phyloP scores from a whole-genome alignment of 2,888 invertebrate genomes.

The Caenorhabditis angaria region DNA sequence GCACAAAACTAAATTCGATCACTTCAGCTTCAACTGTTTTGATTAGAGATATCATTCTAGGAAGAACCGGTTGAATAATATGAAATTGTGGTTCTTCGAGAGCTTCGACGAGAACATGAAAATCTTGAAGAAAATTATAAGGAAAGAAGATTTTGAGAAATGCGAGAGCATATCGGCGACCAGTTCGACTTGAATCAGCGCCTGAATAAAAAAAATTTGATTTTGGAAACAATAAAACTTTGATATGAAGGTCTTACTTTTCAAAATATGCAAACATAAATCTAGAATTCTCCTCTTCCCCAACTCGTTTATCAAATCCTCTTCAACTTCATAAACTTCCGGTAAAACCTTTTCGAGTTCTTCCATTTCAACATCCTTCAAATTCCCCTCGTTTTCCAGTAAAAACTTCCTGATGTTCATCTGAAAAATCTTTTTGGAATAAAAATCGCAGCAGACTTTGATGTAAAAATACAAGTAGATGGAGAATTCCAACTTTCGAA shows the following conservation, averaged over 20 bases:
- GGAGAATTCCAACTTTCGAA: background rate
- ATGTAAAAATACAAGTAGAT: too few species aligned
- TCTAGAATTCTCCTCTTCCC: background rate
- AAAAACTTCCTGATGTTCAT: background rate
- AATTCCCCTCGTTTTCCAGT: background rate
- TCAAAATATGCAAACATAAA: background rate
- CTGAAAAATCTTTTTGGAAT: background rate
- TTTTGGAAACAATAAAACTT: too few species aligned
- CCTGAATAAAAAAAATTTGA: slow-evolving; percentile 20
- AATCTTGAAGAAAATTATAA: slow-evolving; percentile 28
- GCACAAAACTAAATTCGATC: slow-evolving; percentile 33
- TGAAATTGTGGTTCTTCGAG: slow-evolving; percentile 63
- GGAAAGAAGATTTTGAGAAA: slow-evolving; percentile 44
- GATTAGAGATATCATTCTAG: slow-evolving; percentile 32
- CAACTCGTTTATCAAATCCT: background rate
- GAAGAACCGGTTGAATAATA: slow-evolving; percentile 48
- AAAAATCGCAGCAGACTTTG: background rate
- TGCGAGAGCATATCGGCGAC: slow-evolving; percentile 48
- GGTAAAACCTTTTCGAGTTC: background rate
- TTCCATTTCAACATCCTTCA: background rate
- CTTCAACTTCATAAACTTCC: background rate
- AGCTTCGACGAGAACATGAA: slow-evolving; percentile 44
- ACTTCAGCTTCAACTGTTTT: slow-evolving; percentile 12
- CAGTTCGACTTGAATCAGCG: slow-evolving; percentile 31
- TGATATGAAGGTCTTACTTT: too few species aligned